A percentile compares a stretch with the other conserved stretches of the same genome.
These are phyloP conservation scores for Acanthopleura granulata DNA, from an alignment of 2,888 invertebrate genomes.

Conservation along the genomic window DNA sequence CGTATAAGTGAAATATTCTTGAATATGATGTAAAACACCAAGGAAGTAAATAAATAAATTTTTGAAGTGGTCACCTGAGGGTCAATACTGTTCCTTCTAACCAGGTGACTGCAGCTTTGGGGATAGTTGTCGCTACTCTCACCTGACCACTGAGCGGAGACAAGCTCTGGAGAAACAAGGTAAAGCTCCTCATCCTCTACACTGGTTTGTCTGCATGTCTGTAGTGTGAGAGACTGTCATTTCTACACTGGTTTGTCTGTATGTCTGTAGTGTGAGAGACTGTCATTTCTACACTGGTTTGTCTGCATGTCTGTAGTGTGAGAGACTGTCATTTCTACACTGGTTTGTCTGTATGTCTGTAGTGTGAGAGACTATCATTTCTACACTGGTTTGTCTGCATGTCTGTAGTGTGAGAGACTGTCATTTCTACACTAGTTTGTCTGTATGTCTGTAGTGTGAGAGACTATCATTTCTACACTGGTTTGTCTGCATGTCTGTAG, in stretches of 20 bases:
- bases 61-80: not conserved
- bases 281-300: not conserved
- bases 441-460: too few relatives aligned
- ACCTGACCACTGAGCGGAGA: conserved; percentile 51
- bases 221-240: too few relatives aligned
- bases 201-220: too few relatives aligned
- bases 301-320: too few relatives aligned
- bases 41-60: too few relatives aligned
- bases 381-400: too few relatives aligned
- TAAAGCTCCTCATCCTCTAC: conserved; percentile 23
- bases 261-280: too few relatives aligned
- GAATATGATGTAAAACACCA: too few relatives aligned
- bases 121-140: conserved; percentile 59
- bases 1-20: too few relatives aligned
- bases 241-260: not conserved
- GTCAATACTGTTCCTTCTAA: not conserved
- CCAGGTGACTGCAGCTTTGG: conserved; percentile 57
- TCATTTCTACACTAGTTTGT: not conserved
- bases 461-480: not conserved
- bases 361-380: not conserved
- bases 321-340: not conserved
- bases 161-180: conserved; percentile 43
- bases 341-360: too few relatives aligned
- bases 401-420: too few relatives aligned
- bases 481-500: too few relatives aligned